phyloP scores from a whole-genome alignment of 23 tunicate genomes.

The Clavelina lepadiformis region DNA sequence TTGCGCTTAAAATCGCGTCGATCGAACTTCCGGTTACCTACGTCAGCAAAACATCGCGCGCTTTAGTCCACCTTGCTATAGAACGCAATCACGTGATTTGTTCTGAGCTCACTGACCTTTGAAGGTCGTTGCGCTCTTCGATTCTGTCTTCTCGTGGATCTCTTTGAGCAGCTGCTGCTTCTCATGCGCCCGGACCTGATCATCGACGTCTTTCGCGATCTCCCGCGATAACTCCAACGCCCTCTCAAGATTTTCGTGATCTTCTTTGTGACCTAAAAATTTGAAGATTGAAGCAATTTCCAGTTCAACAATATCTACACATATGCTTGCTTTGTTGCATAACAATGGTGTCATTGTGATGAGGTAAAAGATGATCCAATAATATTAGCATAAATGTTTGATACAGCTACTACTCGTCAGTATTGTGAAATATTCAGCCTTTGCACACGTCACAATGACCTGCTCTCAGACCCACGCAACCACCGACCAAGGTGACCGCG shows the following conservation, averaged over 20 bases:
- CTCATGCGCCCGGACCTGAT: constrained; percentile 75
- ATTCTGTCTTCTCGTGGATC: constrained; percentile 66
- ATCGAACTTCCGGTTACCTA: constrained; percentile 61
- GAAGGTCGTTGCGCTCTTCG: constrained; percentile 43
- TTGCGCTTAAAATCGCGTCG: constrained; percentile 52
- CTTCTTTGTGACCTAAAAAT: constrained; percentile 67
- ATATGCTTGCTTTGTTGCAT: no score
- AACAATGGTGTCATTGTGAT: no score
- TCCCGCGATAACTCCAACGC: constrained; percentile 62
- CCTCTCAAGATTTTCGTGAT: constrained; percentile 35
- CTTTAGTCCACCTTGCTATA: no score
- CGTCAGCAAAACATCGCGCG: neutral
- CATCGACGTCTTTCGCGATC: constrained; percentile 80
- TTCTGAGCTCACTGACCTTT: constrained; percentile 34
- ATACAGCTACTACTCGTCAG: no score
- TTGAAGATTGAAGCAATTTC: no score
- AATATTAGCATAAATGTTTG: no score
- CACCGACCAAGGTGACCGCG: constrained; percentile 3
- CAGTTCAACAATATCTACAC: no score
- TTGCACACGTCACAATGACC: no score
- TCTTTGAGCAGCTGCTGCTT: constrained; percentile 43
- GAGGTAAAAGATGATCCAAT: no score
- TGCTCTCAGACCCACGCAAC: constrained; percentile 41
- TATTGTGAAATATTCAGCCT: no score
- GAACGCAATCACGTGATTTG: neutral